phyloP scores from a whole-genome alignment of 2,888 invertebrate species.

The Tetragonula carbonaria region DNA sequence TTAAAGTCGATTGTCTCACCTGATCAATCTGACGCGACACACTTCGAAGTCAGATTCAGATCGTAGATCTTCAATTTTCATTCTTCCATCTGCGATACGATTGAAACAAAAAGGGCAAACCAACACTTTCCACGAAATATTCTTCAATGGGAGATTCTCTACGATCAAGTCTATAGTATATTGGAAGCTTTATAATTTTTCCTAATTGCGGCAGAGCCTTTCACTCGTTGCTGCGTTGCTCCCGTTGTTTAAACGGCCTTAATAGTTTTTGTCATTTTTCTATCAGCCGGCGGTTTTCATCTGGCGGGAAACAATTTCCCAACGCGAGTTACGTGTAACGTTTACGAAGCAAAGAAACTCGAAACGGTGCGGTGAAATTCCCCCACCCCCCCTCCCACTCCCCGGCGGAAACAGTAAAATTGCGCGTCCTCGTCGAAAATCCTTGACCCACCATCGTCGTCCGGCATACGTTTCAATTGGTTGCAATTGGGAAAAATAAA shows the following conservation, averaged over 20 bases:
- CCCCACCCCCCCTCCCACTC: too few relatives aligned
- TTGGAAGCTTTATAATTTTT: neutral
- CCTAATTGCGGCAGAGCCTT: neutral
- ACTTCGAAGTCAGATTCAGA: too few relatives aligned
- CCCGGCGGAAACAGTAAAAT: constrained; percentile 5
- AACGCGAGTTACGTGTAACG: neutral
- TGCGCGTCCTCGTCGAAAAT: constrained; percentile 4
- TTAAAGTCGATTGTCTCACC: too few relatives aligned
- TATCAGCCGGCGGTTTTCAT: neutral
- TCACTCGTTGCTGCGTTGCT: neutral
- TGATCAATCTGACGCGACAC: too few relatives aligned
- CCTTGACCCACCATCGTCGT: neutral
- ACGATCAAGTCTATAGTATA: neutral
- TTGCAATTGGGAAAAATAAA: neutral
- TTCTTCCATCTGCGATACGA: too few relatives aligned
- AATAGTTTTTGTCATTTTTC: neutral
- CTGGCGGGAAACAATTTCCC: constrained; percentile 1
- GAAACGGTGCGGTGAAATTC: neutral
- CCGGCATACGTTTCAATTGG: too few relatives aligned
- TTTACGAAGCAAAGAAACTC: neutral
- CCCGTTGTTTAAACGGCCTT: too few relatives aligned
- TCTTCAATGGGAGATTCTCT: too few relatives aligned
- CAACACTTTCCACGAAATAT: too few relatives aligned
- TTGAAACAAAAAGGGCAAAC: too few relatives aligned
- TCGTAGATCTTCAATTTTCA: too few relatives aligned